phyloP scores from a whole-genome alignment of 2,797 vertebrate genomes.

The Onychomys torridus region DNA sequence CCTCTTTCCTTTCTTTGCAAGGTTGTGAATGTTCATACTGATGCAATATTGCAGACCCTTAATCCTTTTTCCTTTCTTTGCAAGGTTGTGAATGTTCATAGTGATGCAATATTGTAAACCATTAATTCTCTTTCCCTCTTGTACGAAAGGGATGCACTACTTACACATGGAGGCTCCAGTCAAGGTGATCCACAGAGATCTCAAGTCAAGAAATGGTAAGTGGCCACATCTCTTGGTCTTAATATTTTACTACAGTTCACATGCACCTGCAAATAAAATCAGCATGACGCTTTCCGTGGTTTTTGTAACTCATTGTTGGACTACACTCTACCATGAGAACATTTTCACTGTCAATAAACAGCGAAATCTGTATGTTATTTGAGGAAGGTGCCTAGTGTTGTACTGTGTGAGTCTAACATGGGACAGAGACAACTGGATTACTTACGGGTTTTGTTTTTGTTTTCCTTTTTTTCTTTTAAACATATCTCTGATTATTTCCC shows the following conservation, averaged over 20 bases:
- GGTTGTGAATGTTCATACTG: background rate
- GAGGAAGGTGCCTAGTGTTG: background rate
- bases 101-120: background rate
- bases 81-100: conserved; percentile 1
- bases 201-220: conserved; percentile 99
- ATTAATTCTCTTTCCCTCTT: conserved; percentile 65
- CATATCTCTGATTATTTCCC: conserved; percentile 58
- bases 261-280: background rate
- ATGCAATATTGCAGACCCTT: conserved; percentile 39
- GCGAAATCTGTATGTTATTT: background rate
- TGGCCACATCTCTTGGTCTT: conserved; percentile 43
- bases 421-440: background rate
- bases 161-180: conserved; percentile 98
- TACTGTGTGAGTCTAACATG: background rate
- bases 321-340: background rate
- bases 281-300: background rate
- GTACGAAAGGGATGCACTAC: conserved; percentile 95
- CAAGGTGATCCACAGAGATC: conserved; percentile 98
- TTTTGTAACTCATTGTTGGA: conserved; percentile 12
- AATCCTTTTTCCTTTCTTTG: conserved; percentile 53
- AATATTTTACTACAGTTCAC: conserved; percentile 13
- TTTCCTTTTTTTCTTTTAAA: conserved; percentile 53
- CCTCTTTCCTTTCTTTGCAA: conserved; percentile 49
- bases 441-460: conserved; percentile 48
- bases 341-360: conserved; percentile 48